phyloP scores from a whole-genome alignment of 2,888 invertebrate genomes.

The Mesochorus sp. region DNA sequence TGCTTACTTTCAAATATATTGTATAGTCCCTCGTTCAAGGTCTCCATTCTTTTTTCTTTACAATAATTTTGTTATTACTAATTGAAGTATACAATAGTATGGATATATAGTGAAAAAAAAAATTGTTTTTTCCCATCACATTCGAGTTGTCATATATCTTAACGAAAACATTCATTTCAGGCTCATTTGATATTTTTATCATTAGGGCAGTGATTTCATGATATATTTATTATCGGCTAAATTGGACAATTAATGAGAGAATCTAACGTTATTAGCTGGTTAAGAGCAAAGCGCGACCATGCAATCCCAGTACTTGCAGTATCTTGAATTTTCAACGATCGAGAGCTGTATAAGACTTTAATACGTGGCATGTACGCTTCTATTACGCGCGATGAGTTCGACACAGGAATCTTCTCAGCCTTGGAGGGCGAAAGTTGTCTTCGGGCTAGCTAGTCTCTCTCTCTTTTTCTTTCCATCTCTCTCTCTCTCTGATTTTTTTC shows the following conservation, averaged over 20 bases:
- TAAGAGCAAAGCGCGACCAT: neutral
- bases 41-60: neutral
- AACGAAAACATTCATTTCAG: constrained; percentile 8
- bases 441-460: constrained; percentile 47
- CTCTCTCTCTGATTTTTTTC: constrained; percentile 24
- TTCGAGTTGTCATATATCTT: neutral
- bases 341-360: constrained; percentile 63
- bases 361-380: constrained; percentile 66
- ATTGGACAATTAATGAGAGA: constrained; percentile 62
- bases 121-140: neutral
- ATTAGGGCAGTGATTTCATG: constrained; percentile 10
- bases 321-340: constrained; percentile 43
- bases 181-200: constrained; percentile 19
- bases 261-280: constrained; percentile 25
- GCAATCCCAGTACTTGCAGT: neutral
- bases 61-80: constrained; percentile 2
- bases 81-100: neutral
- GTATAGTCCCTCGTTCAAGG: constrained; percentile 1
- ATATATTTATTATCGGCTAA: constrained; percentile 40
- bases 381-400: constrained; percentile 73
- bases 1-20: neutral
- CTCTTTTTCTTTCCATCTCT: too few species aligned
- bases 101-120: neutral
- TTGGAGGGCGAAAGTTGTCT: constrained; percentile 80
- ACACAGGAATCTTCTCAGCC: constrained; percentile 78